Evolutionary conservation across 92 coral and sea anemone species (phyloP).

Genomic region (Epizoanthus ramosus): DNA sequence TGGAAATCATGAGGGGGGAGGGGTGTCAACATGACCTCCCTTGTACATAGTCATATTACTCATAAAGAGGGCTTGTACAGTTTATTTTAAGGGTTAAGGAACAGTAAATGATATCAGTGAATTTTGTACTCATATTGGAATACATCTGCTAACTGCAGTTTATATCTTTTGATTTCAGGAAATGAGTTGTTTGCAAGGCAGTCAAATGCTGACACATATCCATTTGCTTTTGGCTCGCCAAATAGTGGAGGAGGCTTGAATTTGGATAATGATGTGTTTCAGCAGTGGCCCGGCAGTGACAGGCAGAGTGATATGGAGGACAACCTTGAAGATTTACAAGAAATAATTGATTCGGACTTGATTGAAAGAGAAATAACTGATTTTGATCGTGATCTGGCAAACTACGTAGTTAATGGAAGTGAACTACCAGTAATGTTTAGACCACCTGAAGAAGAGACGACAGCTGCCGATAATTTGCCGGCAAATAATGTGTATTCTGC

Average conservation of each 20-base stretch:
- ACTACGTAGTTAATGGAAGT: slow-evolving; percentile 35
- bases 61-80: no score
- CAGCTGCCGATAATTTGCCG: background rate
- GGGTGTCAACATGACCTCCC: no score
- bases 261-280: slow-evolving; percentile 30
- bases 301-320: slow-evolving; percentile 38
- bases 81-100: no score
- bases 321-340: slow-evolving; percentile 40
- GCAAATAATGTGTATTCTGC: background rate
- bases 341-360: slow-evolving; percentile 35
- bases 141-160: no score
- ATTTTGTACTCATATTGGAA: no score
- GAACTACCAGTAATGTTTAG: slow-evolving; percentile 28
- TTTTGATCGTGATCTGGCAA: slow-evolving; percentile 36
- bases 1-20: no score
- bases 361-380: slow-evolving; percentile 38
- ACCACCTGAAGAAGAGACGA: slow-evolving; percentile 13
- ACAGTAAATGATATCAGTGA: no score
- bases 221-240: slow-evolving; percentile 31
- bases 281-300: slow-evolving; percentile 38
- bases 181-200: slow-evolving; percentile 43
- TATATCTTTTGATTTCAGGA: slow-evolving; percentile 3
- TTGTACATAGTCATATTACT: no score
- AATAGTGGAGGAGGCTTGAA: slow-evolving; percentile 5
- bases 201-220: slow-evolving; percentile 33